A percentile compares a stretch with the other conserved stretches of the same genome.
These are phyloP conservation scores for Hirtodrosophila confusa DNA, from an alignment of 2,888 invertebrate genomes.

Conservation along the genomic window DNA sequence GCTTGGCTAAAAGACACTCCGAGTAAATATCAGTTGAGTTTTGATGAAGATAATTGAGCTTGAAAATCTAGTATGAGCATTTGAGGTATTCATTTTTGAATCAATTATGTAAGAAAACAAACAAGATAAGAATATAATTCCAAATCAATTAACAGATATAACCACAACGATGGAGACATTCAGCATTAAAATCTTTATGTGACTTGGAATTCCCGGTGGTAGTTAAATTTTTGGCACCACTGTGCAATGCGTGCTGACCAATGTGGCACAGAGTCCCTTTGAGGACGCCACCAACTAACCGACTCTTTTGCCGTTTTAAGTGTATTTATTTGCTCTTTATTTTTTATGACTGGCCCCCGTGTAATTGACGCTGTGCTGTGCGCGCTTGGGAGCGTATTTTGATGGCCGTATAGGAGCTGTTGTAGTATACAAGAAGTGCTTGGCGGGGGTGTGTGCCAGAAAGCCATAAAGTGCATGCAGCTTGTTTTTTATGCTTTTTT, in stretches of 20 bases:
- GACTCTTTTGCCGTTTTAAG: conserved; percentile 62
- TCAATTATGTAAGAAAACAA: too few relatives aligned
- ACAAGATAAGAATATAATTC: too few relatives aligned
- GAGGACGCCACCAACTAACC: conserved; percentile 37
- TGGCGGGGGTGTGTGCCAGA: conserved; percentile 7
- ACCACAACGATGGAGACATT: too few relatives aligned
- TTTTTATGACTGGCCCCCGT: conserved; percentile 74
- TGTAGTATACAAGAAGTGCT: conserved; percentile 1
- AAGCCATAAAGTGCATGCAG: conserved; percentile 61
- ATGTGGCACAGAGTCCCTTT: conserved; percentile 19
- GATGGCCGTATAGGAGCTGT: conserved; percentile 58
- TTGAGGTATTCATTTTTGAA: too few relatives aligned
- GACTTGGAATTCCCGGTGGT: too few relatives aligned
- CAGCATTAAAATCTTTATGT: too few relatives aligned
- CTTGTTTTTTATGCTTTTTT: conserved; percentile 49
- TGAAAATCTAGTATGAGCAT: too few relatives aligned
- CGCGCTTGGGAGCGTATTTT: conserved; percentile 59
- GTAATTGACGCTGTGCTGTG: conserved; percentile 73
- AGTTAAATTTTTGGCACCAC: conserved; percentile 7
- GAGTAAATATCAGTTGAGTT: too few relatives aligned
- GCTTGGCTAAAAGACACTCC: too few relatives aligned
- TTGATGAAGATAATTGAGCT: too few relatives aligned
- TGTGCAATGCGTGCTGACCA: conserved; percentile 20
- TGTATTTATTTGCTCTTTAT: conserved; percentile 78
- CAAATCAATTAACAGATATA: too few relatives aligned